Evolutionary conservation across 2,888 invertebrate species (phyloP).

Genomic region (Drosophila kambysellisi): DNA sequence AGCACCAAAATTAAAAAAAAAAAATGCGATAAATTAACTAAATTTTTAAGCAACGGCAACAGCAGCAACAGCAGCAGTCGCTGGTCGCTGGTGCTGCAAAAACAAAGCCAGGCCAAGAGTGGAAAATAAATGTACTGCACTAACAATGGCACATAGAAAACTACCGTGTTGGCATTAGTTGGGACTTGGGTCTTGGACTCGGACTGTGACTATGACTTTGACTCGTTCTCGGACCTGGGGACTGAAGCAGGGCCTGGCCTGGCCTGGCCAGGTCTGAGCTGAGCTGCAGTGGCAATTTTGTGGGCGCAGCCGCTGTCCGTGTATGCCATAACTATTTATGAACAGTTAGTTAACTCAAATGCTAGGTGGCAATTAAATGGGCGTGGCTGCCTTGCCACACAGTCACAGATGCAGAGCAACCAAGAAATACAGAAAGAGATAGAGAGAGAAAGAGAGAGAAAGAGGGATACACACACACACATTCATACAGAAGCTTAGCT

Average conservation of each 20-base stretch:
- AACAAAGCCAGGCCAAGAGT: conserved; percentile 58
- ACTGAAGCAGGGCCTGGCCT: conserved; percentile 30
- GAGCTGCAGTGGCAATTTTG: conserved; percentile 66
- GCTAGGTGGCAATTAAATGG: conserved; percentile 81
- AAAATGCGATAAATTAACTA: conserved; percentile 80
- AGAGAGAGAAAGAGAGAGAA: conserved; percentile 20
- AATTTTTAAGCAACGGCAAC: conserved; percentile 52
- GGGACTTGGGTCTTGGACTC: conserved; percentile 21
- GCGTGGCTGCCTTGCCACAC: conserved; percentile 59
- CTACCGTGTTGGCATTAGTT: conserved; percentile 21
- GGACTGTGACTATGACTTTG: conserved; percentile 27
- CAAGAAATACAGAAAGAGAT: conserved; percentile 23
- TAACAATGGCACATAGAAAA: conserved; percentile 71
- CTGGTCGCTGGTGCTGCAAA: conserved; percentile 22
- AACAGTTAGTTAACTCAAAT: conserved; percentile 81
- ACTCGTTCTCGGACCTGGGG: conserved; percentile 50
- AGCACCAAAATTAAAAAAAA: conserved; percentile 65
- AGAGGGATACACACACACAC: conserved; percentile 16
- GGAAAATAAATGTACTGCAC: conserved; percentile 77
- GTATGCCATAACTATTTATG: conserved; percentile 82
- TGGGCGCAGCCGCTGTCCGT: conserved; percentile 78
- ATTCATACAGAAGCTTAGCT: neutral
- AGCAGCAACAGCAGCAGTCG: conserved; percentile 1
- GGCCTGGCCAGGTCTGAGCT: conserved; percentile 31
- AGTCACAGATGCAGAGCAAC: conserved; percentile 25